Base-by-base conservation (phyloP, 1,140 invertebrate species). In the Drosophila parabipectinata region DNA sequence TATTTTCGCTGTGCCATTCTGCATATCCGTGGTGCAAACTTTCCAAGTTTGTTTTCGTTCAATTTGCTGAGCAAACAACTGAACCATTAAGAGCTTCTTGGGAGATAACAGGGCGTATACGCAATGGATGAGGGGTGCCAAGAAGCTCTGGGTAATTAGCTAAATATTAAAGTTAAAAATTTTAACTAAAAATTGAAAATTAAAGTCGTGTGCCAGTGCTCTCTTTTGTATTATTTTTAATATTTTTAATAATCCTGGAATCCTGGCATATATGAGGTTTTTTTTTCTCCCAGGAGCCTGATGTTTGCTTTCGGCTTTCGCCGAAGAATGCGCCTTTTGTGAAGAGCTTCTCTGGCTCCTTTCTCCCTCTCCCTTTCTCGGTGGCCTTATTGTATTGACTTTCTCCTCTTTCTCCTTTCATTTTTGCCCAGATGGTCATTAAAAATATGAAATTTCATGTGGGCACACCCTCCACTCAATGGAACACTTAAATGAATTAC, bases 371-470 rank as follows among this genome's bases (percentile, higher is more conserved):
- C 32, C 32, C 30, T 50, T 66, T 58, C 3, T 18, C 10, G 5
- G 21, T 14, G 3, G 39, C n/a, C 10, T n/a, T 18, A 15, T 71
- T 64, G 56, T 56, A 77, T 75, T 77, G 60, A 78, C 76, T 75
- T 51, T 52, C 10, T 30, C 28, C 45, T 47, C 60, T 54, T 28
- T 28, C 26, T 7, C 39, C 41, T 1, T 18, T 37, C 41, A 54
- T 24, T 60, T 55, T 34, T 54, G 54, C 30, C 44, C 52, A 37
- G 79, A 45, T 56, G 77, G 79, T 82, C 79, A 82, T 82, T 82
- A 82, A 82, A 83, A 82, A 82, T 82, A 82, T 82, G 79, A 83
- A 82, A 78, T 83, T 83, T 78, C 50, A 82, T 77, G 74, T 64
- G 63, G 56, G 50, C 60, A 63, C 41, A 52, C 37, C 9, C 62